Evolutionary conservation across 2,113 vertebrate genomes (phyloP), one percentile per base, ranked within the genome.

Genomic region (Varanus salvator): DNA sequence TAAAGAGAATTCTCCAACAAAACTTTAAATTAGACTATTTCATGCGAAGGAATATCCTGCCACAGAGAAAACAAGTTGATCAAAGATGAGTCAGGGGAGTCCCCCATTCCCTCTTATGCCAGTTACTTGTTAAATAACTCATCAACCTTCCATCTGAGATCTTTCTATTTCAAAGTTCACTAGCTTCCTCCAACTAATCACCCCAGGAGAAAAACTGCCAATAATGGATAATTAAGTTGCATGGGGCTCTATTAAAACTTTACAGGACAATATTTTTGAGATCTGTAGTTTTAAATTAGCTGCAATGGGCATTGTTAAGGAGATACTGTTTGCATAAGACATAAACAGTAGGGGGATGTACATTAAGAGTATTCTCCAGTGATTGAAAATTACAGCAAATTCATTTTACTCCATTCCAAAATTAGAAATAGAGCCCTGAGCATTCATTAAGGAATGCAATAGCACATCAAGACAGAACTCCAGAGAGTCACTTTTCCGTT

Each of bases 261-360:
- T 74, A 88, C 76, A 93, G 95, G 93, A 92, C 93, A 95, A 48
- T 96, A 95, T 96, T 96, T 96, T 95, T 92, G 82, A 91, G 83
- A 87, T 89, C 44, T 84, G 89, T 85, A 84, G 93, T 90, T 94
- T 95, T 94, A 96, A 96, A 96, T 96, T 94, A 96, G 94, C 94
- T 96, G 95, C 96, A 94, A 91, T 93, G 96, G 96, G 96, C 95
- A 96, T 96, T 96, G 95, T 96, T 96, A 96, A 93, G 93, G 81
- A 94, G 86, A 78, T 57, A 77, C 90, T 94, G 94, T 95, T 69
- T 92, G 86, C 86, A 89, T 92, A 94, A 44, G 87, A 91, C 92
- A 90, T 90, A 94, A 95, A 95, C 94, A 94, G 85, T 21, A 86
- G 94, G 93, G 0, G 3, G 86, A 60, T 60, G 21, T 92, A 91